A percentile compares a stretch with the other conserved stretches of the same genome.
Conservation (phyloP, 23 tunicate genomes). For the Botrylloides violaceus region DNA sequence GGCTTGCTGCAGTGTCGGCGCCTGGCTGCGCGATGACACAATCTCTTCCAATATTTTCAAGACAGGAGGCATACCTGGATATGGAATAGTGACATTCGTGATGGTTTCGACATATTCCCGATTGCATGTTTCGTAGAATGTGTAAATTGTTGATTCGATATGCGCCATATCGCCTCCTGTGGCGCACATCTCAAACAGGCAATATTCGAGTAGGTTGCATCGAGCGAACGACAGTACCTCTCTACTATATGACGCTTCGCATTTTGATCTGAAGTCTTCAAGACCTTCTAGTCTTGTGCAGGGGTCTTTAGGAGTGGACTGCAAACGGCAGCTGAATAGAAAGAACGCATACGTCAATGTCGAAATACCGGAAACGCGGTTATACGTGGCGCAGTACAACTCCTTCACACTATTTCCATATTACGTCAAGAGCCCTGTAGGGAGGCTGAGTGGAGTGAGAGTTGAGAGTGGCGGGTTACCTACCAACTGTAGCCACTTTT, state of each 20-base stretch:
- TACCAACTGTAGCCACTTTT: too few species aligned
- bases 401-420: too few species aligned
- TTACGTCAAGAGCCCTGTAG: too few species aligned
- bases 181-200: constrained; percentile 31
- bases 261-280: background rate
- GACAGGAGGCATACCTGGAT: too few species aligned
- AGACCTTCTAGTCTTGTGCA: background rate
- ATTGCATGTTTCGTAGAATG: constrained; percentile 8
- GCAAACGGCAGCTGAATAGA: background rate
- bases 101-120: background rate
- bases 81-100: background rate
- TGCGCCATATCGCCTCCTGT: constrained; percentile 1
- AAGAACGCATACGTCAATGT: too few species aligned
- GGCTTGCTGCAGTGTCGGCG: too few species aligned
- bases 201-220: constrained; percentile 8
- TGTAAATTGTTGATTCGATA: background rate
- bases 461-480: too few species aligned
- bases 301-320: background rate
- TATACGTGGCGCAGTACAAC: too few species aligned
- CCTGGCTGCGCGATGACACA: too few species aligned
- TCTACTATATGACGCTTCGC: background rate
- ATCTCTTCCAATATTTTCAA: too few species aligned
- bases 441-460: too few species aligned
- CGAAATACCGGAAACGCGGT: too few species aligned
- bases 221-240: background rate